phyloP scores from a whole-genome alignment of 2,888 invertebrate species.

The Sphecodes monilicornis region DNA sequence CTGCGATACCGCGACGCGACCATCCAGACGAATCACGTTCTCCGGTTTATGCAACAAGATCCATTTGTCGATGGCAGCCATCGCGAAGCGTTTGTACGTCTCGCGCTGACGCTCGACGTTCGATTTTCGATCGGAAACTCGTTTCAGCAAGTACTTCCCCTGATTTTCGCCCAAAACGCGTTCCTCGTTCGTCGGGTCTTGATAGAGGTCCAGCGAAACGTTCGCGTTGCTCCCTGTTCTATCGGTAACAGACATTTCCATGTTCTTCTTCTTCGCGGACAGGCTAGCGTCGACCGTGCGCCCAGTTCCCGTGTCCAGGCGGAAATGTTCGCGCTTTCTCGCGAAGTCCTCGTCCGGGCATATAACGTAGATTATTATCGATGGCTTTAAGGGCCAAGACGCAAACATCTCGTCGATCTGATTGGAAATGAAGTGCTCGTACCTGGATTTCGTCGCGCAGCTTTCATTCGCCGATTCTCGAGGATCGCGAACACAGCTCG shows the following conservation, averaged over 20 bases:
- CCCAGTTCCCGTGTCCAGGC: slow-evolving; percentile 78
- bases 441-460: background rate
- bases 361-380: slow-evolving; percentile 86
- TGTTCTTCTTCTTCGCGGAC: slow-evolving; percentile 42
- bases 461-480: background rate
- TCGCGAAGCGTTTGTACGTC: slow-evolving; percentile 84
- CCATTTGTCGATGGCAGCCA: slow-evolving; percentile 85
- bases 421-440: slow-evolving; percentile 45
- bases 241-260: background rate
- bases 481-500: background rate
- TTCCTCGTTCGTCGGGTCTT: slow-evolving; percentile 23
- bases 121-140: slow-evolving; percentile 84
- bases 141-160: slow-evolving; percentile 84
- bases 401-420: slow-evolving; percentile 74
- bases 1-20: slow-evolving; percentile 84
- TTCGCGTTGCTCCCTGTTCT: background rate
- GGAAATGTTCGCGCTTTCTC: slow-evolving; percentile 72
- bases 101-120: slow-evolving; percentile 85
- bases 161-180: slow-evolving; percentile 68
- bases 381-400: slow-evolving; percentile 83
- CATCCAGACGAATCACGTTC: slow-evolving; percentile 87
- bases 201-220: slow-evolving; percentile 51
- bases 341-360: slow-evolving; percentile 85
- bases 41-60: slow-evolving; percentile 86
- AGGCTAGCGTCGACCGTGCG: slow-evolving; percentile 71